These are phyloP conservation scores for Nipponia nippon DNA, from an alignment of 2,113 vertebrate species.

Conservation along the genomic window DNA sequence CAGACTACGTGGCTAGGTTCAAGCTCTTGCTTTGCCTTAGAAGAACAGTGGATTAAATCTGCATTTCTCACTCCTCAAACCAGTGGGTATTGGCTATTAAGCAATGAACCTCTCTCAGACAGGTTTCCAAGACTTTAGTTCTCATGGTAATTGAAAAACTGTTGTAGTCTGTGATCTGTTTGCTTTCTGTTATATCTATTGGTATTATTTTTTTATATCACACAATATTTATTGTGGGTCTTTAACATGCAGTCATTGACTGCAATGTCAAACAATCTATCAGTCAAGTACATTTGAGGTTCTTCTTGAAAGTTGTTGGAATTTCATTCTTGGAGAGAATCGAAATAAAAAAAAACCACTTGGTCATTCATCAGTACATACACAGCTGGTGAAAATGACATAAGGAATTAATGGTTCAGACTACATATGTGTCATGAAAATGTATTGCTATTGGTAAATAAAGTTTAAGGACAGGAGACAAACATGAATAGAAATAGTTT, in stretches of 20 bases:
- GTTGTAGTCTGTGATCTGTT: background rate
- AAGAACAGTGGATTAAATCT: background rate
- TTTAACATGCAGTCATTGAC: background rate
- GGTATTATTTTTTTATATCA: background rate
- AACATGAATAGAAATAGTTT: background rate
- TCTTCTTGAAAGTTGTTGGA: background rate
- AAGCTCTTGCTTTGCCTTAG: background rate
- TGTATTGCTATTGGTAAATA: background rate
- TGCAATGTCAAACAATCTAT: background rate
- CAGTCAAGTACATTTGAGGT: background rate
- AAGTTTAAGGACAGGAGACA: background rate
- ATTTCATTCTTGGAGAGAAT: background rate
- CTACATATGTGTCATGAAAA: background rate
- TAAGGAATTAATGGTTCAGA: background rate
- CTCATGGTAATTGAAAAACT: background rate
- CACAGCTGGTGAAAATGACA: background rate
- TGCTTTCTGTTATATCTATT: background rate
- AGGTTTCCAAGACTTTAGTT: background rate
- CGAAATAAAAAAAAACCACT: fast-evolving
- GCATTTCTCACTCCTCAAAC: background rate
- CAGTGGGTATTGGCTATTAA: background rate
- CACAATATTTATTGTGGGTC: background rate
- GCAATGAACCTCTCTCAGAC: background rate
- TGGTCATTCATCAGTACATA: background rate
- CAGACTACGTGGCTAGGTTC: background rate